A percentile compares a stretch with the other conserved stretches of the same genome.
Evolutionary conservation across 2,797 vertebrate species (phyloP).

Genomic region (Cossypha polioptera): DNA sequence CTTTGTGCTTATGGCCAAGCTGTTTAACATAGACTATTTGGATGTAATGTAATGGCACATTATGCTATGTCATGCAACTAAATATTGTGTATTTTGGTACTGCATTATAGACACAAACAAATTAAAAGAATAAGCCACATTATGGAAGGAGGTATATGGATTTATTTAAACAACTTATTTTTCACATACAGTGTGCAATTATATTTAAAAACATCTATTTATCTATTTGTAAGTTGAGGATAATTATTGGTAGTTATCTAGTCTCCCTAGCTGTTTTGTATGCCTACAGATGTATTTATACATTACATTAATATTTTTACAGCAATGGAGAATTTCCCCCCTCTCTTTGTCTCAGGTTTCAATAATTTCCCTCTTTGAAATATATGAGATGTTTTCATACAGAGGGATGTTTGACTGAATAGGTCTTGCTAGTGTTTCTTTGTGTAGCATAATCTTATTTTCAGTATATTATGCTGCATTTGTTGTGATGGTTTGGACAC

Average conservation of each 20-base stretch:
- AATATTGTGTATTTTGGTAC: background rate
- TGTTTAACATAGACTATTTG: background rate
- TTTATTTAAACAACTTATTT: background rate
- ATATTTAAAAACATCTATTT: background rate
- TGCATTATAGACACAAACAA: background rate
- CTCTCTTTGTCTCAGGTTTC: background rate
- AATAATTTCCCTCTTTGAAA: conserved; percentile 35
- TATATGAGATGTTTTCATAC: background rate
- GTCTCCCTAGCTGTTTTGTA: background rate
- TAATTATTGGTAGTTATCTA: background rate
- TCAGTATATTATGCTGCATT: conserved; percentile 18
- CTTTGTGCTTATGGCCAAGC: background rate
- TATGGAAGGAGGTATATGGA: background rate
- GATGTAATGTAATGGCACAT: background rate
- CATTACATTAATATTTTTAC: background rate
- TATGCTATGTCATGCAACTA: background rate
- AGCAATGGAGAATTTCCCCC: background rate
- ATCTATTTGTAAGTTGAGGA: background rate
- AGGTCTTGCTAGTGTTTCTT: background rate
- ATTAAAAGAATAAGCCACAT: background rate
- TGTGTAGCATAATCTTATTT: conserved; percentile 19
- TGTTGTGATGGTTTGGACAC: background rate
- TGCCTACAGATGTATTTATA: background rate
- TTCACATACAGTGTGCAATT: background rate
- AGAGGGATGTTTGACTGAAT: background rate